Conservation (phyloP, 2,888 invertebrate genomes). For the Liopterus haemorrhoidalis region DNA sequence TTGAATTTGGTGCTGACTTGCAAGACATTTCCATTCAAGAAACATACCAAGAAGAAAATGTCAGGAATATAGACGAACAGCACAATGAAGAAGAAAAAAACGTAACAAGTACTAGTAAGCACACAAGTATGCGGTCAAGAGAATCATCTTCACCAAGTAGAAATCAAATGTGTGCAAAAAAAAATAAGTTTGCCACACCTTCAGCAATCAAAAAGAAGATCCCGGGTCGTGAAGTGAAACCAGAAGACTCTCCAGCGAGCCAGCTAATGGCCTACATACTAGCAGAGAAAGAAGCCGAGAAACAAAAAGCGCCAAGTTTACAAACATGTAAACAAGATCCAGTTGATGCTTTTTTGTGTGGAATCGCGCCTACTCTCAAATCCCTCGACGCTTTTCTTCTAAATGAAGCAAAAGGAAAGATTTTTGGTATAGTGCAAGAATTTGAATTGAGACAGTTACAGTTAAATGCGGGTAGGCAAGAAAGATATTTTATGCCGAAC, state of each 20-base stretch:
- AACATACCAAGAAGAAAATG: too few species aligned
- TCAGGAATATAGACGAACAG: too few species aligned
- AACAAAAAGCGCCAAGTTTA: conserved; percentile 3
- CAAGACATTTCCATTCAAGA: conserved; percentile 4
- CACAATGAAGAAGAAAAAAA: too few species aligned
- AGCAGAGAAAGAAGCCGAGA: conserved; percentile 30
- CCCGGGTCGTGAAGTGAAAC: conserved; percentile 12
- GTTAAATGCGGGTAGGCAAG: too few species aligned
- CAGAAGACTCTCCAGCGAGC: conserved; percentile 25
- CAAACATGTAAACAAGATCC: conserved; percentile 23
- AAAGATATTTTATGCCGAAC: too few species aligned
- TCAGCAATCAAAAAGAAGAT: too few species aligned
- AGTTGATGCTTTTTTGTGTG: conserved; percentile 31
- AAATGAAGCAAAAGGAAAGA: conserved; percentile 26
- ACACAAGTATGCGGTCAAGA: too few species aligned
- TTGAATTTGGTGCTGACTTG: conserved; percentile 8
- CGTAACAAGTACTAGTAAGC: too few species aligned
- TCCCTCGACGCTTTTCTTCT: conserved; percentile 25
- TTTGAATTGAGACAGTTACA: conserved; percentile 16
- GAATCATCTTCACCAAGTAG: conserved; percentile 6
- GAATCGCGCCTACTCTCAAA: conserved; percentile 28
- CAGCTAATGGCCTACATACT: conserved; percentile 32
- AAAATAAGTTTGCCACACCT: too few species aligned
- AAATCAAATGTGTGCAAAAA: conserved; percentile 7
- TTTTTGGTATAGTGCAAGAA: conserved; percentile 28